phyloP scores from a whole-genome alignment of 1,140 invertebrate species.

The Globodera rostochiensis region DNA sequence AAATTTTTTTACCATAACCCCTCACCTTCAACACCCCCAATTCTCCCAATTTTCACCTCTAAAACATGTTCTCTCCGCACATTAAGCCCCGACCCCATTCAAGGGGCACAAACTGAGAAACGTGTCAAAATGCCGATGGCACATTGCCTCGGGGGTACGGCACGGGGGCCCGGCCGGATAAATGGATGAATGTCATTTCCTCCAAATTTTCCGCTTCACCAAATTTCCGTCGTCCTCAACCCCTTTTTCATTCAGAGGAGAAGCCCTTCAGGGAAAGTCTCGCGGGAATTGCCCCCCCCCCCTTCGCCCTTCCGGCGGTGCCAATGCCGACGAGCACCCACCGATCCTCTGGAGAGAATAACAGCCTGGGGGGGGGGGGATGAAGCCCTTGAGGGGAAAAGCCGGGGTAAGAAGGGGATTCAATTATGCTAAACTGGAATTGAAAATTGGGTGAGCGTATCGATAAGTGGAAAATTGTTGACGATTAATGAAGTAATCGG shows the following conservation, averaged over 20 bases:
- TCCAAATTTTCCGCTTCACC: neutral
- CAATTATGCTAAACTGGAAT: constrained; percentile 9
- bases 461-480: no score
- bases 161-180: neutral
- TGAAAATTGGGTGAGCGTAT: no score
- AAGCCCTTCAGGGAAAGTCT: neutral
- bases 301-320: no score
- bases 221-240: neutral
- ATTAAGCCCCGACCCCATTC: no score
- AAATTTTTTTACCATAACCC: neutral
- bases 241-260: neutral
- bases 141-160: neutral
- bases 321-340: neutral
- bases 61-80: no score
- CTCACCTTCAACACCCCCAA: no score
- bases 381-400: neutral
- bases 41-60: no score
- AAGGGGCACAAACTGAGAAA: neutral
- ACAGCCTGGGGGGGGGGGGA: neutral
- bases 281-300: neutral
- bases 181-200: neutral
- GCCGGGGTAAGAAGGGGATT: constrained; percentile 4
- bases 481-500: no score
- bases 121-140: neutral
- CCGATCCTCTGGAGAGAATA: constrained; percentile 2